phyloP scores from a whole-genome alignment of 2,113 vertebrate genomes.

The Pomatostomus ruficeps region DNA sequence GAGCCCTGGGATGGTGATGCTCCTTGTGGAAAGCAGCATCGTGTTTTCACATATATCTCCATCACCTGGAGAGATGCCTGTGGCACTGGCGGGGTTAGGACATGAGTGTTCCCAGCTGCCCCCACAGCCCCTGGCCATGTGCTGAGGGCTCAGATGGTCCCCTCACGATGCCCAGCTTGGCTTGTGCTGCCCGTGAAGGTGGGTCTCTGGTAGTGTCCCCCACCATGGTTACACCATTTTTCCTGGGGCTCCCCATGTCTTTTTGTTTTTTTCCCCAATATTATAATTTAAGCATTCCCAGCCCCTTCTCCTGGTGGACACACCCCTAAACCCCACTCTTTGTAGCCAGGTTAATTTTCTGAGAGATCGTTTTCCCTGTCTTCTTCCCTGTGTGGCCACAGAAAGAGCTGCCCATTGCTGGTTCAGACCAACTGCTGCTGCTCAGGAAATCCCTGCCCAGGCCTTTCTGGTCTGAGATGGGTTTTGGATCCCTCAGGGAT shows the following conservation, averaged over 20 bases:
- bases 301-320: background rate
- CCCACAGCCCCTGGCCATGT: background rate
- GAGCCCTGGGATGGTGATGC: background rate
- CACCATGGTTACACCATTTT: background rate
- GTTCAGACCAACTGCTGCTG: background rate
- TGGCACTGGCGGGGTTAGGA: accelerated
- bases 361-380: background rate
- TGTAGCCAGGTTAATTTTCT: background rate
- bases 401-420: background rate
- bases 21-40: background rate
- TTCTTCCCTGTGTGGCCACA: background rate
- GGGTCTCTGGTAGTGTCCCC: background rate
- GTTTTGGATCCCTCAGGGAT: background rate
- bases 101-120: background rate
- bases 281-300: background rate
- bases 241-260: background rate
- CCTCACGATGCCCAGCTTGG: background rate
- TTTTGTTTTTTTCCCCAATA: no score
- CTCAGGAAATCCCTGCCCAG: background rate
- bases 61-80: background rate
- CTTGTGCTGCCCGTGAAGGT: background rate
- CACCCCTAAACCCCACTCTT: background rate
- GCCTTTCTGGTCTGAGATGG: background rate
- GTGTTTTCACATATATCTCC: background rate
- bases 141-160: background rate